Base-by-base conservation (phyloP, 2,888 invertebrate genomes). In the Drosophila stalkeri region DNA sequence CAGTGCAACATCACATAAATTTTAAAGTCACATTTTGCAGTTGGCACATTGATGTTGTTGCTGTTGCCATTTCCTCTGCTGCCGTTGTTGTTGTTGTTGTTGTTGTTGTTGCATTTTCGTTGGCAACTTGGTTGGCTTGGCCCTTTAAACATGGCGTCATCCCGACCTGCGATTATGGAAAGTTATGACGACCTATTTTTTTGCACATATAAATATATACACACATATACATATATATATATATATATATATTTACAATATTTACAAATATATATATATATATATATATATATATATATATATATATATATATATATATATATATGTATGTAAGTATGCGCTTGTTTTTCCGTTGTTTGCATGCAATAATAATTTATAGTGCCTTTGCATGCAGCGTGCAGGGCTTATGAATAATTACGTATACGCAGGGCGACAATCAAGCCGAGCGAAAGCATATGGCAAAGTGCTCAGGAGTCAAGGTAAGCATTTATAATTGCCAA, bases 341-440 rank as follows among this genome's bases (percentile, higher is more conserved):
- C 44, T 61, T 41, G 35, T 60, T 49, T 51, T 51, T 51, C 35
- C 20, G 47, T 72, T 67, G 64, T 37, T 76, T 72, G 68, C 79
- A 64, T 73, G 72, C 80, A 72, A 78, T 76, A 68, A 78, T 65
- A 60, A 72, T 68, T 43, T 68, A 68, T 20, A 37, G 52, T 47
- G 82, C 64, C 82, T 74, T 72, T 82, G 82, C 82, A 66, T 81
- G 86, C 75, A 69, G 57, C 56, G 66, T 70, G 80, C 77, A 68
- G 59, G 72, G 64, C 72, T 69, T 77, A 87, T 86, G 71, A 89
- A 89, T 89, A 89, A 89, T 89, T 86, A 85, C 87, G 85, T 89
- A 86, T 86, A 86, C 87, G 85, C 85, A 86, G 75, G 74, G 75
- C 82, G 80, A 68, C 82, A 78, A 74, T 71, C 69, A 44, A 51